A percentile compares a stretch with the other conserved stretches of the same genome.
Conservation (phyloP, 23 tunicate species). For the Pegea sp. region DNA sequence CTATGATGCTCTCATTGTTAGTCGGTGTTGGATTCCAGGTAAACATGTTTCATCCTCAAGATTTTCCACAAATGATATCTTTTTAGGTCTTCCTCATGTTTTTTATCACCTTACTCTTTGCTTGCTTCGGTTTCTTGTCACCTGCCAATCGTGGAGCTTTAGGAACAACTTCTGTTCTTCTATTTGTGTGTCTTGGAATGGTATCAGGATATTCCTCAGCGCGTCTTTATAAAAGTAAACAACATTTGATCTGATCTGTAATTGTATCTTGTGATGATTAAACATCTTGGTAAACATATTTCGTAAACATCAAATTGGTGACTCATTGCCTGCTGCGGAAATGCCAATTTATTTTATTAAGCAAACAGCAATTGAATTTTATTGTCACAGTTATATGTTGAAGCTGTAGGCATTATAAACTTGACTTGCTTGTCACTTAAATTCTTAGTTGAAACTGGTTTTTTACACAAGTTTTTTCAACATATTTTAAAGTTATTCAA, state of each 20-base stretch:
- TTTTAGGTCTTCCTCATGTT: constrained; percentile 76
- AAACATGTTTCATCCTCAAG: too few relatives aligned
- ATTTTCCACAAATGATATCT: too few relatives aligned
- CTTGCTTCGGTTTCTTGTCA: constrained; percentile 94
- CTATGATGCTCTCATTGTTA: constrained; percentile 76
- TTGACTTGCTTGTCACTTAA: too few relatives aligned
- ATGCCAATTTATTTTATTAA: too few relatives aligned
- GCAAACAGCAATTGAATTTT: too few relatives aligned
- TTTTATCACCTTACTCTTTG: constrained; percentile 59
- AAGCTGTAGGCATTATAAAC: too few relatives aligned
- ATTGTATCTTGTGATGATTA: background rate
- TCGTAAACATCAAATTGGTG: background rate
- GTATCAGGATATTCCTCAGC: constrained; percentile 82
- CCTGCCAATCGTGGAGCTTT: constrained; percentile 98
- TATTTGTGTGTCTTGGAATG: constrained; percentile 56
- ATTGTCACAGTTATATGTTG: too few relatives aligned
- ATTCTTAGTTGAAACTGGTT: too few relatives aligned
- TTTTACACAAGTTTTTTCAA: too few relatives aligned
- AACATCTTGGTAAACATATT: background rate
- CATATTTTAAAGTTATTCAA: too few relatives aligned
- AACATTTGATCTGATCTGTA: background rate
- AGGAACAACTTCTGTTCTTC: constrained; percentile 70
- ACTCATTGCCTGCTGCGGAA: too few relatives aligned
- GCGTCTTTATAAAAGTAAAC: constrained; percentile 86
- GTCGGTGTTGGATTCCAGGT: constrained; percentile 94